Base-by-base conservation (phyloP, 2,888 invertebrate species). In the Xestoiulus laeticollis region DNA sequence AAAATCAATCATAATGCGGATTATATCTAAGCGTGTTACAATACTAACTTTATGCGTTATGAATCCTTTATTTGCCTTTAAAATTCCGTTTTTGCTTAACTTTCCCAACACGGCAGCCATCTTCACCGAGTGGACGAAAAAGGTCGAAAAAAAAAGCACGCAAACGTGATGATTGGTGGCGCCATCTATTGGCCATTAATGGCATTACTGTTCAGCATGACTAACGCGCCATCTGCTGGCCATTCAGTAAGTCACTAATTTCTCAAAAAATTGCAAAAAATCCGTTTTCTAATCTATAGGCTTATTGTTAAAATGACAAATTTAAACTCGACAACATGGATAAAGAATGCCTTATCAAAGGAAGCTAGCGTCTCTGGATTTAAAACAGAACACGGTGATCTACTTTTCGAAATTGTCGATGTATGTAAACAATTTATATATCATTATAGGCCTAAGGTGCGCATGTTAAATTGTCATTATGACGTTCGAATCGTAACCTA, bases 41-140 rank as follows among this genome's bases (percentile, higher is more conserved):
- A 85, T 44, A 85, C 92, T 91, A 94, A 95, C 96, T 95, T 96
- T 96, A 92, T 94, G 94, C 91, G 94, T 92, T 92, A 94, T 93
- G 91, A 94, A 91, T 91, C 93, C 93, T 93, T 94, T 94, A 93
- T 94, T 94, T 91, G 95, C 94, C 94, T 95, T 96, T 92, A 96
- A 94, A 93, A 96, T 94, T 93, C 95, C 95, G 92, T 95, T 95
- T 93, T 96, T 95, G 94, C 95, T 96, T 94, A 96, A 95, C 94
- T 96, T 95, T 94, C 96, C 95, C 93, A 96, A 95, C 93, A 95
- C 94, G 93, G 96, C 96, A 94, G 96, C 96, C 96, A 96, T 96
- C 94, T 95, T 96, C 94, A 94, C 90, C 91, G 78, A 78, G 78
- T 78, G 78, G 78, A 78, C 78, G 78, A 78, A 78, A 78, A 78